phyloP scores from a whole-genome alignment of 2,888 invertebrate genomes.

The Polymixis flavicincta region DNA sequence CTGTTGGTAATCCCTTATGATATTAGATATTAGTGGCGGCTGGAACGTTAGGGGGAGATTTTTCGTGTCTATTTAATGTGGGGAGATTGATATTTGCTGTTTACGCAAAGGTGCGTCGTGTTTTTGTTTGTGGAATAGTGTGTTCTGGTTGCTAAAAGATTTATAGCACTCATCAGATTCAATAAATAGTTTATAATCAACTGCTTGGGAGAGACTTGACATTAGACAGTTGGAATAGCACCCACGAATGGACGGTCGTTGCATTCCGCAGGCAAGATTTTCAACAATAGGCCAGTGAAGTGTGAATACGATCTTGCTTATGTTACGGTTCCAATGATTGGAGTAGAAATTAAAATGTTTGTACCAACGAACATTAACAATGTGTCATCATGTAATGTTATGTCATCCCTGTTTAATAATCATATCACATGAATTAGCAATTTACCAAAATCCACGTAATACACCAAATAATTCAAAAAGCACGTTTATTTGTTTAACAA shows the following conservation, averaged over 20 bases:
- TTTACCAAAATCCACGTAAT: not conserved
- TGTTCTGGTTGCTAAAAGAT: not conserved
- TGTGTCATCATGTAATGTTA: not conserved
- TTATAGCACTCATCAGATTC: not conserved
- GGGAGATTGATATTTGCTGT: not conserved
- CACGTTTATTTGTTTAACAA: slow-evolving; percentile 8
- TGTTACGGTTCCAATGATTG: not conserved
- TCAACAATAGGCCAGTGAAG: not conserved
- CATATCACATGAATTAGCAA: not conserved
- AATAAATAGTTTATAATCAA: too few relatives aligned
- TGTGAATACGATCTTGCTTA: not conserved
- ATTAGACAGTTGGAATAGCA: too few relatives aligned
- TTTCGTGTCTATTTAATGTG: slow-evolving; percentile 22
- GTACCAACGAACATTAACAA: not conserved
- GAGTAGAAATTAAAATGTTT: not conserved
- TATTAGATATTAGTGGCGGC: slow-evolving; percentile 53
- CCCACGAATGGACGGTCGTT: not conserved
- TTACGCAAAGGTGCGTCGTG: not conserved
- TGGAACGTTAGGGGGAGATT: not conserved
- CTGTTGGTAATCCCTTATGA: slow-evolving; percentile 53
- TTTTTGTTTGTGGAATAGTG: slow-evolving; percentile 7
- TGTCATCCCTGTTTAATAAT: slow-evolving; percentile 1
- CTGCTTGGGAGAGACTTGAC: not conserved
- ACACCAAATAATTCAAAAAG: slow-evolving; percentile 16
- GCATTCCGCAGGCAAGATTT: not conserved